Base-by-base conservation (phyloP, 1,140 invertebrate genomes). In the Leptinotarsa defecta region DNA sequence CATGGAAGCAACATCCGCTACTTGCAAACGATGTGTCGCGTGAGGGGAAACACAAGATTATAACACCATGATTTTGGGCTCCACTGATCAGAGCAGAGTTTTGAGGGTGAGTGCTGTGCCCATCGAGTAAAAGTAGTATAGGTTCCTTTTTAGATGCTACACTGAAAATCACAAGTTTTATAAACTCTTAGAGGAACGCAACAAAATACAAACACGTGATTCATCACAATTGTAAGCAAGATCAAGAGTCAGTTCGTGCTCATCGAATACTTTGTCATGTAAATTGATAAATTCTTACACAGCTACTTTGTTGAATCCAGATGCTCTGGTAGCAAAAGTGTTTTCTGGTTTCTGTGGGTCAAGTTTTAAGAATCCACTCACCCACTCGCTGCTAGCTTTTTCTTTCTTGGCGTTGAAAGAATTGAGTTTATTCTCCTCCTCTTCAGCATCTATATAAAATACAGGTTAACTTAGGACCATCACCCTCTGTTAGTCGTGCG, bases 1-100 rank as follows among this genome's bases (percentile, higher is more conserved):
- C 83, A 86, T 86, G 71, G 84, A 82, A 17, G 75, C 71, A n/a
- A 86, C 83, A 77, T 87, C 86, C 11, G 85, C 73, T 19, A 83
- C 83, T 77, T 87, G 84, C 17, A 87, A 71, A 72, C 82, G 78
- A 74, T 86, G 86, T 34, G 82, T 83, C 75, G 79, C 81, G 67
- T 85, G 83, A 43, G 83, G 20, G 72, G 84, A 78, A 79, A 63
- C 81, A 85, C 22, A 86, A 70, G 24, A 86, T 75, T 52, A 80
- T 77, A 34, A 86, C 81, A 24, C 81, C 80, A 79, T 84, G 81
- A 57, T 83, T 76, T 69, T 80, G 68, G 24, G 83, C 84, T 13
- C 73, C 63, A 75, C 83, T 68, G 69, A 86, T 78, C 1, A 83
- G 48, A 74, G 83, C 78, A 13, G 86, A 52, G 76, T 83, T 85